Base-by-base conservation (phyloP, 1,140 invertebrate genomes). In the Diorhabda carinulata region DNA sequence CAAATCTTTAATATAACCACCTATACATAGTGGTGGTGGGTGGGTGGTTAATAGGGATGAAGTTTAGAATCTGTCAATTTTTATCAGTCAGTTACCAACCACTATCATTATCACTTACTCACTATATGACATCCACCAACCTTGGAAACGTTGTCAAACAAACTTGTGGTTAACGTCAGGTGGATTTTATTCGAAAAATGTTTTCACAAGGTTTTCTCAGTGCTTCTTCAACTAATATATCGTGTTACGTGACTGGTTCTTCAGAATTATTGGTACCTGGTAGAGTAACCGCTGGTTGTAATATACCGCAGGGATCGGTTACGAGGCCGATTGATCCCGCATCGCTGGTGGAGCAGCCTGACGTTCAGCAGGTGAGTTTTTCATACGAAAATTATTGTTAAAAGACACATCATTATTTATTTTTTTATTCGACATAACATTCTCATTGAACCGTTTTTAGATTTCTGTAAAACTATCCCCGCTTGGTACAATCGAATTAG, bases 181-280 rank as follows among this genome's bases (percentile, higher is more conserved):
- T 56, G 40, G 7, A 47, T 4, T 64, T 25, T 68, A 4, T 60
- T 47, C 43, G 2, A 43, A 69, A 68, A 67, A 72, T 69, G 67
- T 69, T 67, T 44, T 52, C 67, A 3, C 57, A 43, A 5, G 64
- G 8, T 44, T 62, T 60, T 59, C 44, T 65, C 43, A 42, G 62
- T 66, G 60, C 41, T 43, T 10, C 62, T 9, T 68, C 63, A 4
- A 44, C 10, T 41, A 58, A 65, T 44, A 72, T 71, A 60, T 65
- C 61, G 4, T 70, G 65, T 67, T 70, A 67, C 61, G 70, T 75
- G 25, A 74, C 72, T 3, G 74, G 67, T 63, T 72, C 75, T 60
- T 72, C 73, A 5, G 75, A 78, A 64, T 66, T 79, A 7, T 64
- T 79, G 64, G 75, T 80, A 45, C 78, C 78, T 5, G 79, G 78